Evolutionary conservation across 2,888 invertebrate genomes (phyloP), one percentile per base, ranked within the genome.

Genomic region (Spilarctia lutea): DNA sequence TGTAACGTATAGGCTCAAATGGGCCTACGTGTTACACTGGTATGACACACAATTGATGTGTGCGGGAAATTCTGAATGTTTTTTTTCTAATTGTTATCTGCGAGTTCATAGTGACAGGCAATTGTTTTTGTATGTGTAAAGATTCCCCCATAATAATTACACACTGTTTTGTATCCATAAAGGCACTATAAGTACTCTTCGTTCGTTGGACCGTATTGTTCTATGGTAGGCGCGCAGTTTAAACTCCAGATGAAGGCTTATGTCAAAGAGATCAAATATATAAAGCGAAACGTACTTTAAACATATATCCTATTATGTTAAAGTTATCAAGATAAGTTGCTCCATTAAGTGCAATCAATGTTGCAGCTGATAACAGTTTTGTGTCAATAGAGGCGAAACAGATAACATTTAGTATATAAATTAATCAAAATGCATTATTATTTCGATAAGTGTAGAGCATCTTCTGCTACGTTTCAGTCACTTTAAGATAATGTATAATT

Each of bases 311-410:
- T 56, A 56, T 56, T 56, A 56, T 42, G 39, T 42, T 27, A 60
- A 42, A 45, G 56, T 75, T 78, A 84, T 82, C 78, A 71, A 70
- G 77, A 82, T 81, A 81, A 52, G 56, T 79, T 67, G 65, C 72
- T 66, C 65, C 75, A 70, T 74, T 76, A 30, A 63, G 30, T 60
- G 78, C 85, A 85, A 89, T 89, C 90, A 87, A 82, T 85, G 83
- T 87, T 86, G 86, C 85, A 80, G 73, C 72, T 83, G 89, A 90
- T 90, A 90, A 87, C 73, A 67, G 69, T 73, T 52, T 72, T 77
- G 81, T 87, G 89, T 88, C 88, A 88, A 81, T 85, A 77, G 85
- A 88, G 89, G 87, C 89, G 90, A 88, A 88, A 84, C 65, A 81
- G 89, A 91, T 91, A 91, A 87, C 85, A 86, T 84, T 30, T 86